These are phyloP conservation scores for Pseudoatta argentina DNA, from an alignment of 1,140 invertebrate genomes.

Conservation along the genomic window DNA sequence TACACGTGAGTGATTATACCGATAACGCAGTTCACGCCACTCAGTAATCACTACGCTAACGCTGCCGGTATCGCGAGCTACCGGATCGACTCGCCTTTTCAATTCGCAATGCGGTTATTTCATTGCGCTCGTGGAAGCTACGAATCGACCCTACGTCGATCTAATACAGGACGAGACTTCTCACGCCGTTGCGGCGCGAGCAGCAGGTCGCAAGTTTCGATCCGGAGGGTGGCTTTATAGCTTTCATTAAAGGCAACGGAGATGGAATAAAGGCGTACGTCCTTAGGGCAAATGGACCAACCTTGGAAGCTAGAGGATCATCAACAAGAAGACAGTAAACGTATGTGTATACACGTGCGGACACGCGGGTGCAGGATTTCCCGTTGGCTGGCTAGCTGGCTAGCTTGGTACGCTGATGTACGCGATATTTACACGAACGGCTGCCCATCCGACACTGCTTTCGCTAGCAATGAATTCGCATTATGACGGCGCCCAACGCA, in stretches of 20 bases:
- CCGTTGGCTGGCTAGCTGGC: constrained; percentile 40
- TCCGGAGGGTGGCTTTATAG: constrained; percentile 73
- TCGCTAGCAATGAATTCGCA: constrained; percentile 79
- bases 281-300: constrained; percentile 37
- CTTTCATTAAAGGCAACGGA: constrained; percentile 80
- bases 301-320: not conserved
- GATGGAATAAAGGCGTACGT: constrained; percentile 68
- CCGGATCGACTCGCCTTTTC: constrained; percentile 48
- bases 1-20: constrained; percentile 15
- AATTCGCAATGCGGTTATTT: constrained; percentile 61
- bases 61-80: constrained; percentile 12
- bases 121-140: constrained; percentile 14
- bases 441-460: constrained; percentile 70
- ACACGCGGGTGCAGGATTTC: constrained; percentile 70
- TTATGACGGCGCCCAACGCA: constrained; percentile 80
- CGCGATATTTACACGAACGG: constrained; percentile 80
- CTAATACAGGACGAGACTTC: constrained; percentile 11
- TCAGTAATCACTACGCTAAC: constrained; percentile 33
- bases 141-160: constrained; percentile 25
- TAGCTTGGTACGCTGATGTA: constrained; percentile 35
- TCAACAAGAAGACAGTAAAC: constrained; percentile 42
- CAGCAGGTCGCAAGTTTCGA: constrained; percentile 50
- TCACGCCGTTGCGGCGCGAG: constrained; percentile 41
- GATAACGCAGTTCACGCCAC: constrained; percentile 31
- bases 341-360: not conserved